A percentile compares a stretch with the other conserved stretches of the same genome.
phyloP scores from a whole-genome alignment of 2,888 invertebrate genomes.

The Acanthacorydalis orientalis region DNA sequence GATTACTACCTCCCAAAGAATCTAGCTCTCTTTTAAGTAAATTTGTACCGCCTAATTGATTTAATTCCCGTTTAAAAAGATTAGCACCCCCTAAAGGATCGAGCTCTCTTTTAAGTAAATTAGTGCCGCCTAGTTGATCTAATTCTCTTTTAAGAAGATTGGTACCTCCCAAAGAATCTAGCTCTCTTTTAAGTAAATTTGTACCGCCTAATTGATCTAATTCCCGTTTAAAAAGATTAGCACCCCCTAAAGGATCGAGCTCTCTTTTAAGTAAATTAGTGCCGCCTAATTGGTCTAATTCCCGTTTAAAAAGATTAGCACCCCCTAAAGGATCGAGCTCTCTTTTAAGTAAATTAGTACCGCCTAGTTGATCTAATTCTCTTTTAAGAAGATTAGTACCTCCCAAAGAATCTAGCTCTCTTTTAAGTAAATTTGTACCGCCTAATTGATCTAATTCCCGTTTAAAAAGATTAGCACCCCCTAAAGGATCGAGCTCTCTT shows the following conservation, averaged over 20 bases:
- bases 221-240: background rate
- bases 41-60: background rate
- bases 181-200: too few relatives aligned
- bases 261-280: constrained; percentile 1
- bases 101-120: too few relatives aligned
- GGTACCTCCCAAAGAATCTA: too few relatives aligned
- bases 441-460: background rate
- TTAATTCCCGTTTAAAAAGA: too few relatives aligned
- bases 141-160: too few relatives aligned
- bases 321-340: background rate
- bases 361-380: too few relatives aligned
- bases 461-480: background rate
- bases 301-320: background rate
- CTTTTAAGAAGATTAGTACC: too few relatives aligned
- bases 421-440: background rate
- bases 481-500: background rate
- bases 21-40: too few relatives aligned
- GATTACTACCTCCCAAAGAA: too few relatives aligned
- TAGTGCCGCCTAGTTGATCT: too few relatives aligned
- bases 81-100: too few relatives aligned
- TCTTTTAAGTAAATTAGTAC: background rate
- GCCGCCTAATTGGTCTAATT: constrained; percentile 1
- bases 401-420: too few relatives aligned
- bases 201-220: background rate
- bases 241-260: background rate